Base-by-base conservation (phyloP, 2,113 vertebrate species). In the Prionailurus viverrinus region DNA sequence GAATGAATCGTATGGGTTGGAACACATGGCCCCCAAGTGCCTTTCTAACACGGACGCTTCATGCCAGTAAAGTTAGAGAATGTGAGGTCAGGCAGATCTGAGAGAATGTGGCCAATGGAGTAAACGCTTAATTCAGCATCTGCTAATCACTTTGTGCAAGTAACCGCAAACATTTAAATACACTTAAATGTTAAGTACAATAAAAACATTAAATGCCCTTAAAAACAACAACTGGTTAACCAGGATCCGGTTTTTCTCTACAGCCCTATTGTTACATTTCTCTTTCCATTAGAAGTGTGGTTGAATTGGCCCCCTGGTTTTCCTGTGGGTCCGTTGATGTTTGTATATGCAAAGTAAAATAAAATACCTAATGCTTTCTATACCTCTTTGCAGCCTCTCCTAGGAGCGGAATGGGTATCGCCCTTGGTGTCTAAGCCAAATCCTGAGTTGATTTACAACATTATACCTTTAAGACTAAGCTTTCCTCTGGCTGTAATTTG, bases 381-480 rank as follows among this genome's bases (percentile, higher is more conserved):
- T 1, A 78, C 29, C 15, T 29, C 63, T 95, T 61, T 81, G 51
- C 63, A 33, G 0, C 39, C 27, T 82, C 73, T 96, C 58, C 0
- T 48, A 63, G 45, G 74, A 58, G 27, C 45, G 5, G 55, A 74
- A 76, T 65, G 31, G 33, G 71, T 41, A 58, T 89, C 7, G 1
- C 74, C 3, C 3, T 82, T 41, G 5, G 25, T 41, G 48, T 53
- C 45, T 21, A 48, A 81, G 76, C 58, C 88, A 94, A 97, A 68
- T 48, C 29, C 36, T 23, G 55, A 85, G 45, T 90, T 95, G 81
- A 80, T 81, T 95, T 97, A 85, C 9, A 85, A 3, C 61, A 27
- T 65, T 95, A 68, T 82, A 80, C 80, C 87, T 97, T 92, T 68
- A 95, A 51, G 39, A 58, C 29, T 76, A 89, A 93, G 86, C 65